These are phyloP conservation scores for Heliconius eleuchia DNA, from an alignment of 1,140 invertebrate species.

Conservation along the genomic window DNA sequence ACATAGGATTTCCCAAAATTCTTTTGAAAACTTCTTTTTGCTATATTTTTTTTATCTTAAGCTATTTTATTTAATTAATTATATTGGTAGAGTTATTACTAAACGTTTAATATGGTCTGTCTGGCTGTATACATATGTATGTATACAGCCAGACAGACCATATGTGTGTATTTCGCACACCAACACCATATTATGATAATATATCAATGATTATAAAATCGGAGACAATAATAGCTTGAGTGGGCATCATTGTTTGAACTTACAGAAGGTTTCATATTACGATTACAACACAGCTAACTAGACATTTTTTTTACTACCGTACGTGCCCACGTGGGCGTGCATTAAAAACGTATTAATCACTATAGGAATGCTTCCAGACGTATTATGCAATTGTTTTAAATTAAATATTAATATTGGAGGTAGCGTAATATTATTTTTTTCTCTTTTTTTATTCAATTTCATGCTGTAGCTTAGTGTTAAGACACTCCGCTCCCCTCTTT, in stretches of 20 bases:
- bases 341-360: slow-evolving; percentile 59
- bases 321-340: slow-evolving; percentile 49
- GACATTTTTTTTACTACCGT: slow-evolving; percentile 61
- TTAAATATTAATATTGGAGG: slow-evolving; percentile 30
- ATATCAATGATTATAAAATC: slow-evolving; percentile 15
- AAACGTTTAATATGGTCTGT: no score
- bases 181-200: slow-evolving; percentile 1
- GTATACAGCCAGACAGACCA: background rate
- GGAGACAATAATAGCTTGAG: slow-evolving; percentile 36
- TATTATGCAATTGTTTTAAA: slow-evolving; percentile 37
- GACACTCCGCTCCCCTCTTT: no score
- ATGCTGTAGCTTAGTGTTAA: background rate
- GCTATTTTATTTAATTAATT: no score
- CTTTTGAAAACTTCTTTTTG: no score
- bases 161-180: background rate
- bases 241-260: slow-evolving; percentile 46
- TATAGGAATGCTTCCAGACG: slow-evolving; percentile 38
- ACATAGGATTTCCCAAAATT: no score
- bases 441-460: background rate
- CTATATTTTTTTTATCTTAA: no score
- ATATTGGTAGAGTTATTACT: no score
- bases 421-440: slow-evolving; percentile 13
- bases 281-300: slow-evolving; percentile 49
- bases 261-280: slow-evolving; percentile 48
- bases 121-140: background rate